Conservation (phyloP, 2,888 invertebrate species). For the Hipparchia semele region DNA sequence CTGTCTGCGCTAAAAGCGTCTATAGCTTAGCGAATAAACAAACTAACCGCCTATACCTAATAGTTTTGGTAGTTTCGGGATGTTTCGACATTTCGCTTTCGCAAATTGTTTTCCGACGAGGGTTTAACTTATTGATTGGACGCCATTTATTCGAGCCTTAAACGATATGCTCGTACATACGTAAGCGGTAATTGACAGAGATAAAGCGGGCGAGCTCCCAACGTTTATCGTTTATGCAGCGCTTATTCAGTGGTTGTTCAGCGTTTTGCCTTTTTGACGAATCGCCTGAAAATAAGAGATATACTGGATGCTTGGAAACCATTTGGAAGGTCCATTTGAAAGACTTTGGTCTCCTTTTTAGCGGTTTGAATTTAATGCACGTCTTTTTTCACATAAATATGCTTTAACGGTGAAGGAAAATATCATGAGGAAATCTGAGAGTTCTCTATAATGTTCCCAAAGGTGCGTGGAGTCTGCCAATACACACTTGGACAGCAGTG, state of each 20-base stretch:
- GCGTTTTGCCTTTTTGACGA: constrained; percentile 25
- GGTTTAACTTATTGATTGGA: constrained; percentile 34
- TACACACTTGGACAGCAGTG: too few species aligned
- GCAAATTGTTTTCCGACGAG: constrained; percentile 22
- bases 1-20: too few species aligned
- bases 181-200: constrained; percentile 38
- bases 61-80: neutral
- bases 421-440: too few species aligned
- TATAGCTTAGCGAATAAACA: too few species aligned
- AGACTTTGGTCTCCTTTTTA: too few species aligned
- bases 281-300: constrained; percentile 23
- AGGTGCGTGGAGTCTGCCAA: too few species aligned
- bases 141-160: constrained; percentile 34
- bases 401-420: too few species aligned
- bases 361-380: too few species aligned
- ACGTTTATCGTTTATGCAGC: constrained; percentile 30
- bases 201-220: constrained; percentile 35
- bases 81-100: constrained; percentile 6
- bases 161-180: constrained; percentile 31
- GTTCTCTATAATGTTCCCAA: too few species aligned
- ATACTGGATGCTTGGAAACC: too few species aligned
- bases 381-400: too few species aligned
- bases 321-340: too few species aligned
- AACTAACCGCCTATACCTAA: neutral
- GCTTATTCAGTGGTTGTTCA: constrained; percentile 19